A percentile compares a stretch with the other conserved stretches of the same genome.
Conservation (phyloP, 2,888 invertebrate genomes). For the Drosophila mayaguana region DNA sequence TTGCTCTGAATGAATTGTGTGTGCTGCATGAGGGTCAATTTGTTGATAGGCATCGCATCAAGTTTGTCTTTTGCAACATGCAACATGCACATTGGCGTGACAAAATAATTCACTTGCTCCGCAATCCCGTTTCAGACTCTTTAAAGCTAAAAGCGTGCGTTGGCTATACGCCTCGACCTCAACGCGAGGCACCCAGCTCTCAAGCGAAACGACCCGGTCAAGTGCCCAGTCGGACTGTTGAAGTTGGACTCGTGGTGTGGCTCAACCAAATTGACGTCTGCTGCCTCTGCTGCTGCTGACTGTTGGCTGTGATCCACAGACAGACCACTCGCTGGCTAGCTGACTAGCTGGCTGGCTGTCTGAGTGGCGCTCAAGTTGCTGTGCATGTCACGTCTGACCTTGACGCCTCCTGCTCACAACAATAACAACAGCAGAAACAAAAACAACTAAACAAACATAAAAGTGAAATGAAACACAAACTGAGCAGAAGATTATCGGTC, state of each 20-base stretch:
- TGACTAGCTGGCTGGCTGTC: constrained; percentile 13
- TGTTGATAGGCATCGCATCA: constrained; percentile 57
- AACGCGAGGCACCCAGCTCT: constrained; percentile 7
- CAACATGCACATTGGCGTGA: constrained; percentile 71
- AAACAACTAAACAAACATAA: constrained; percentile 40
- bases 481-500: constrained; percentile 35
- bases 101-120: constrained; percentile 49
- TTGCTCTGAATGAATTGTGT: constrained; percentile 43
- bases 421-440: constrained; percentile 17
- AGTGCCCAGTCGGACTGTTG: constrained; percentile 36
- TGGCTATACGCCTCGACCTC: constrained; percentile 19
- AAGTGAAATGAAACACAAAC: constrained; percentile 48
- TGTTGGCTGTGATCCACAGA: constrained; percentile 46
- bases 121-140: constrained; percentile 31
- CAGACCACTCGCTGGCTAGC: constrained; percentile 11
- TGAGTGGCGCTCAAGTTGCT: constrained; percentile 67
- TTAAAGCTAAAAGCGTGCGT: constrained; percentile 29
- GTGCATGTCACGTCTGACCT: constrained; percentile 68
- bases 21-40: constrained; percentile 61
- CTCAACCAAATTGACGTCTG: constrained; percentile 28
- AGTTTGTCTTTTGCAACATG: constrained; percentile 33
- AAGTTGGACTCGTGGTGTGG: constrained; percentile 28
- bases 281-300: constrained; percentile 19
- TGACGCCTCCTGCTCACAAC: constrained; percentile 59
- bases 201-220: constrained; percentile 36